These are phyloP conservation scores for Ditylenchus dipsaci DNA, from an alignment of 1,140 invertebrate species.

Conservation along the genomic window DNA sequence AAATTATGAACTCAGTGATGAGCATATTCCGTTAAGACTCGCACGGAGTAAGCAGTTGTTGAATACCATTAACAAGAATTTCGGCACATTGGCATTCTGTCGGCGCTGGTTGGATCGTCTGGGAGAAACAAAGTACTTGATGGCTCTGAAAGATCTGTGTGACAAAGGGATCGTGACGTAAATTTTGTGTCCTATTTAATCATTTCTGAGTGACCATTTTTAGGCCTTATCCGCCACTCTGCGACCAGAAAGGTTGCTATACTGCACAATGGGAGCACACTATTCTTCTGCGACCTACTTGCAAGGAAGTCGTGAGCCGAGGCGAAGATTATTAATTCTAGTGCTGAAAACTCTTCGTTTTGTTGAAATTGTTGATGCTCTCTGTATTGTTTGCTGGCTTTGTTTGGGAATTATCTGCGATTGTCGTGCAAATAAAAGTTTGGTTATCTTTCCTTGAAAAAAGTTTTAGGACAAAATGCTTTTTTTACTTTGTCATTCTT, in stretches of 20 bases:
- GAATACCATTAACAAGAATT: constrained; percentile 93
- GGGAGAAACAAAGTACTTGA: constrained; percentile 92
- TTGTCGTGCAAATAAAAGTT: too few species aligned
- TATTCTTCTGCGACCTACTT: constrained; percentile 89
- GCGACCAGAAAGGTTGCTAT: constrained; percentile 94
- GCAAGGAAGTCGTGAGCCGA: constrained; percentile 72
- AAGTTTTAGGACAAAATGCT: too few species aligned
- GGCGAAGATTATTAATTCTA: constrained; percentile 34
- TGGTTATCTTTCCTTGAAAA: too few species aligned
- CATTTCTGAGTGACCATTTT: too few species aligned
- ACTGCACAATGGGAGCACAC: constrained; percentile 99
- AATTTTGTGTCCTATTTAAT: too few species aligned
- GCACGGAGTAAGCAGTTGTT: constrained; percentile 77
- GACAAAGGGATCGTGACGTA: constrained; percentile 88
- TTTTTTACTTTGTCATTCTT: too few species aligned
- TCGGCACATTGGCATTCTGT: constrained; percentile 95
- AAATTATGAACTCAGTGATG: constrained; percentile 83
- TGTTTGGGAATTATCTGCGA: too few species aligned
- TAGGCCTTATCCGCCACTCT: constrained; percentile 96
- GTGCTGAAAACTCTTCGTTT: background rate
- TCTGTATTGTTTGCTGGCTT: too few species aligned
- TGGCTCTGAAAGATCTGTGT: constrained; percentile 95
- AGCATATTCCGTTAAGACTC: constrained; percentile 43
- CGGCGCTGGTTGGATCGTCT: constrained; percentile 94
- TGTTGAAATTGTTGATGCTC: background rate